Percentiles rank a stretch among this genome's conserved stretches.
Evolutionary conservation across 2,797 vertebrate genomes (phyloP).

Genomic region (Characodon lateralis): DNA sequence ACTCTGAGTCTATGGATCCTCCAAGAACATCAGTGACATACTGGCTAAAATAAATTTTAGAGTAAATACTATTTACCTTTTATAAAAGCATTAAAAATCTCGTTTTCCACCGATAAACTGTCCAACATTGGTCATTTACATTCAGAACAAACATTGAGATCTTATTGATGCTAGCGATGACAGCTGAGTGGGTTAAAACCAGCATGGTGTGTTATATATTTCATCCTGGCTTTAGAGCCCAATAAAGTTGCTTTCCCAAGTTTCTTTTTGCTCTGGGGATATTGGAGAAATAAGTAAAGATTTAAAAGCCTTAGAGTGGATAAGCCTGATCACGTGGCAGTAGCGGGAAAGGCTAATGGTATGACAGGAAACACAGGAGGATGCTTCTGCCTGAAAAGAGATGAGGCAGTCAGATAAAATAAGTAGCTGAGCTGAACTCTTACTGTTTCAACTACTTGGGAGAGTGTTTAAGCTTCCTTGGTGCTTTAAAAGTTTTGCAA

Average conservation of each 20-base stretch:
- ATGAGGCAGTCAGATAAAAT: conserved; percentile 33
- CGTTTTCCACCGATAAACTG: neutral
- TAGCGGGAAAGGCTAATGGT: conserved; percentile 15
- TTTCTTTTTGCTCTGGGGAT: conserved; percentile 11
- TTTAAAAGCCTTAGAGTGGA: conserved; percentile 34
- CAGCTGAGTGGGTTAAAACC: conserved; percentile 6
- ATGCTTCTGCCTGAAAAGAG: conserved; percentile 34
- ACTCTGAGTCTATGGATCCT: neutral
- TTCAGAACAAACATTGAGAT: conserved; percentile 6
- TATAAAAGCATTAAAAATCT: neutral
- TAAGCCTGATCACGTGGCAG: conserved; percentile 35
- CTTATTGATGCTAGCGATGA: conserved; percentile 11
- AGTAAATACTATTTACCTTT: neutral
- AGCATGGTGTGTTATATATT: neutral
- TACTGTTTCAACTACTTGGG: conserved; percentile 16
- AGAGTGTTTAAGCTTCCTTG: conserved; percentile 11
- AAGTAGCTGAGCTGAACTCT: conserved; percentile 23
- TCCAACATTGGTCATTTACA: conserved; percentile 3
- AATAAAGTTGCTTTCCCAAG: neutral
- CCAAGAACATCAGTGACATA: neutral
- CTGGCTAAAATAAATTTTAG: neutral
- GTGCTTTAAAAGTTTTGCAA: conserved; percentile 17
- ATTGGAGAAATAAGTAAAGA: conserved; percentile 29
- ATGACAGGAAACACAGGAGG: conserved; percentile 37
- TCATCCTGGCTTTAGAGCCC: conserved; percentile 31